Evolutionary conservation across 2,797 vertebrate genomes (phyloP).

Genomic region (Manis javanica): DNA sequence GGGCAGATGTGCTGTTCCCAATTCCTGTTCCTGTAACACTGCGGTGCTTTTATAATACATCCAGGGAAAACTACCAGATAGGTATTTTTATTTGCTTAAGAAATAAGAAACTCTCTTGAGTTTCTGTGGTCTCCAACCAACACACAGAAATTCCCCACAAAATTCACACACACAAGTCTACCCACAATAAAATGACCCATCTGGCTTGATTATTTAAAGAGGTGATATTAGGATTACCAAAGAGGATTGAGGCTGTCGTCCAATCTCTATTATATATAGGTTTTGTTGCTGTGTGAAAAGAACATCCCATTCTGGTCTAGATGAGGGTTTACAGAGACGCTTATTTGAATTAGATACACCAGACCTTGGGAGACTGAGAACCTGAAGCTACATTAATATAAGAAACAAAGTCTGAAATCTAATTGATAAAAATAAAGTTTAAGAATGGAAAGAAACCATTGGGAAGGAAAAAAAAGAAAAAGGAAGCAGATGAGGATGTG

Average conservation of each 20-base stretch:
- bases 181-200: not conserved
- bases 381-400: not conserved
- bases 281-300: not conserved
- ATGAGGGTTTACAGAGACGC: accelerated
- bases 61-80: not conserved
- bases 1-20: accelerated
- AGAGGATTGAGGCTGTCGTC: not conserved
- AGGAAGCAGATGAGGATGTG: not conserved
- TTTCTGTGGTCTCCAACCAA: not conserved
- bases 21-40: accelerated
- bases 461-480: not conserved
- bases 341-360: not conserved
- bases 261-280: not conserved
- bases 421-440: not conserved
- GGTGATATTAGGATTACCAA: not conserved
- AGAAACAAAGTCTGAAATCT: not conserved
- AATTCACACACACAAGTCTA: not conserved
- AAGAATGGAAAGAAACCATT: not conserved
- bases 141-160: not conserved
- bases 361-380: not conserved
- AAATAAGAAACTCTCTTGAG: not conserved
- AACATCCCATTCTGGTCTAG: not conserved
- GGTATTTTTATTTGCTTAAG: not conserved
- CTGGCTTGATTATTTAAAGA: not conserved
- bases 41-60: too few relatives aligned